A percentile compares a stretch with the other conserved stretches of the same genome.
Evolutionary conservation across 2,113 vertebrate genomes (phyloP).

Genomic region (Herpailurus yagouaroundi): DNA sequence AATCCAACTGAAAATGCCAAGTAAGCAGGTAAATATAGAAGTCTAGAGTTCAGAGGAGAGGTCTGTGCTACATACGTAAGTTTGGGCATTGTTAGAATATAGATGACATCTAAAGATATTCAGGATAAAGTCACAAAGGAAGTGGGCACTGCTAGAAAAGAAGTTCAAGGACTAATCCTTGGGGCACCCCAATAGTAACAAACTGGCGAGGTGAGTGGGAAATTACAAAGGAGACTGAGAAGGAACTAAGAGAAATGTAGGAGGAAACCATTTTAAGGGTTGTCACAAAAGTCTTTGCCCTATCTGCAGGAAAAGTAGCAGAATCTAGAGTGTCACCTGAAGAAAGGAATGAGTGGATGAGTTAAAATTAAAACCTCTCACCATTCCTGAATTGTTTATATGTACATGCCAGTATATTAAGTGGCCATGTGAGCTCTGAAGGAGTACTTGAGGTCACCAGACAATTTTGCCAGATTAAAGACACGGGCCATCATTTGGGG

Average conservation of each 20-base stretch:
- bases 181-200: neutral
- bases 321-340: neutral
- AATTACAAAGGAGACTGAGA: constrained; percentile 14
- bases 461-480: neutral
- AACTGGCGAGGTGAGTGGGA: neutral
- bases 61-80: neutral
- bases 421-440: neutral
- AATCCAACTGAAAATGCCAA: neutral
- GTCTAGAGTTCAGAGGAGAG: neutral
- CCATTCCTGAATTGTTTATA: neutral
- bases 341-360: neutral
- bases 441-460: neutral
- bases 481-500: neutral
- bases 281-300: neutral
- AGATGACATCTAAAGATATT: constrained; percentile 13
- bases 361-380: neutral
- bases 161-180: neutral
- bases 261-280: neutral
- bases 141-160: neutral
- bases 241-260: neutral
- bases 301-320: neutral
- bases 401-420: neutral
- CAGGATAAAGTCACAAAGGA: neutral
- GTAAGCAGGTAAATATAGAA: neutral
- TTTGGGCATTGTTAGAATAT: neutral